Conservation (phyloP, 1,140 invertebrate genomes). For the Plectrocnemia conspersa region DNA sequence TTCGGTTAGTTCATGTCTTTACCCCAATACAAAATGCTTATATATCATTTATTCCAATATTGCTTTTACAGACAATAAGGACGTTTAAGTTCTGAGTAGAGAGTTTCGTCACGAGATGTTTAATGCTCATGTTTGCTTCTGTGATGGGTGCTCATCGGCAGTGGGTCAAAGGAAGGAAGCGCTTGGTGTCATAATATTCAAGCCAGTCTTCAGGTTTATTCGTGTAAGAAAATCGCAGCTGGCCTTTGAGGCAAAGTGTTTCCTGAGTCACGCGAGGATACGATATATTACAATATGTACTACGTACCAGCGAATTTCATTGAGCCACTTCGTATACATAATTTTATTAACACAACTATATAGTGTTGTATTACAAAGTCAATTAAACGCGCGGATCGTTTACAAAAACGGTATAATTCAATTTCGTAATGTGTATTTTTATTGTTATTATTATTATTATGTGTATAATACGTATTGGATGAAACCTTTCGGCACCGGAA, state of each 20-base stretch:
- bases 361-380: no score
- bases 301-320: no score
- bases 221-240: slow-evolving; percentile 19
- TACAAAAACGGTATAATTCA: no score
- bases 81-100: not conserved
- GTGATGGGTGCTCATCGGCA: not conserved
- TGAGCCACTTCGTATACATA: no score
- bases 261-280: no score
- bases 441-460: no score
- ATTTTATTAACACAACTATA: no score
- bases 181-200: slow-evolving; percentile 9
- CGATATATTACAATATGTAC: no score
- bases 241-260: slow-evolving; percentile 7
- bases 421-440: no score
- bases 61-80: not conserved
- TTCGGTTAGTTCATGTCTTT: not conserved
- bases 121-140: slow-evolving; percentile 6
- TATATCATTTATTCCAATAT: not conserved
- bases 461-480: no score
- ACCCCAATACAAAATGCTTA: not conserved
- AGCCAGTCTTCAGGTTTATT: slow-evolving; percentile 14
- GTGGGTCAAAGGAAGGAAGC: slow-evolving; percentile 27
- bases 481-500: no score
- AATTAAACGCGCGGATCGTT: no score
- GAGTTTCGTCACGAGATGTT: slow-evolving; percentile 1